A percentile compares a stretch with the other conserved stretches of the same genome.
Evolutionary conservation across 2,113 vertebrate species (phyloP).

Genomic region (Pollimyrus isidori): DNA sequence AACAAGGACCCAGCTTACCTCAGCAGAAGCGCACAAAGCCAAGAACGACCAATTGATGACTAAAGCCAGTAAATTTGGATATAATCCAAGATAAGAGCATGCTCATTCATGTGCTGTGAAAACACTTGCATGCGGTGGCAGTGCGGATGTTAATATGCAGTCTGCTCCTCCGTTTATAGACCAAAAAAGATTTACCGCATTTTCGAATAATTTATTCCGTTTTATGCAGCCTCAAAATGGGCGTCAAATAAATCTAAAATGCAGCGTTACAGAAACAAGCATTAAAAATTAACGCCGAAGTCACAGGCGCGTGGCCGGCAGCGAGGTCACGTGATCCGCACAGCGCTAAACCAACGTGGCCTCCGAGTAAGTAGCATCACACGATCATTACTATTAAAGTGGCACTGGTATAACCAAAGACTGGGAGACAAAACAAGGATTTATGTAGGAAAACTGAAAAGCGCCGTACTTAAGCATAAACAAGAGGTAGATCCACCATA

Average conservation of each 20-base stretch:
- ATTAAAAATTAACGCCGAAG: not conserved
- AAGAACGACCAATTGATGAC: not conserved
- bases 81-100: not conserved
- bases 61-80: not conserved
- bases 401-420: not conserved
- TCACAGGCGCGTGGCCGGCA: not conserved
- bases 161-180: not conserved
- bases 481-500: not conserved
- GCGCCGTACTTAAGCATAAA: not conserved
- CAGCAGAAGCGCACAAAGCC: slow-evolving; percentile 11
- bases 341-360: not conserved
- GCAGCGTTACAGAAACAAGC: not conserved
- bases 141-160: not conserved
- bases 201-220: not conserved
- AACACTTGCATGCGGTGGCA: not conserved
- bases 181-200: not conserved
- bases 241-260: not conserved
- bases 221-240: not conserved
- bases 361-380: not conserved
- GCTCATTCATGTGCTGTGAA: not conserved
- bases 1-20: slow-evolving; percentile 30
- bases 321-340: not conserved
- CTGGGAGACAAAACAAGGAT: not conserved
- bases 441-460: not conserved
- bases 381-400: not conserved